phyloP scores from a whole-genome alignment of 2,113 vertebrate genomes.

The Platysteira castanea region DNA sequence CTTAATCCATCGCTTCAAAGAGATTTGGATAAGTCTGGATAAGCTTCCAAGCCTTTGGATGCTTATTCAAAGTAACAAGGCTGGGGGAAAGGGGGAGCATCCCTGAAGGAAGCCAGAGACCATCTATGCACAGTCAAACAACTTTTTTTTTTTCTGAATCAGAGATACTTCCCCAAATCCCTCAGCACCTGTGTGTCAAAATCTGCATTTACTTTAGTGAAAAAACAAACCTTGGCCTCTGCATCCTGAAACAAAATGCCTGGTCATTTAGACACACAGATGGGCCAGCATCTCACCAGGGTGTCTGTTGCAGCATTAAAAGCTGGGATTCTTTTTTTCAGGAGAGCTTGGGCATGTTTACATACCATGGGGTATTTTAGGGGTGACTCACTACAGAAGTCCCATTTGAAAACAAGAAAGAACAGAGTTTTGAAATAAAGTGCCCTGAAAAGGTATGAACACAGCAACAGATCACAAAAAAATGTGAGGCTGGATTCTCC shows the following conservation, averaged over 20 bases:
- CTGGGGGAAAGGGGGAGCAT: conserved; percentile 1
- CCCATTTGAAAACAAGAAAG: neutral
- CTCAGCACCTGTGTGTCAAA: conserved; percentile 14
- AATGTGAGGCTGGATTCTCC: conserved; percentile 9
- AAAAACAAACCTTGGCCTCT: neutral
- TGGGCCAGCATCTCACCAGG: neutral
- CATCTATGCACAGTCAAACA: neutral
- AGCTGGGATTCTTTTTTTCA: neutral
- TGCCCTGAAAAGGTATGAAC: neutral
- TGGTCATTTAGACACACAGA: neutral
- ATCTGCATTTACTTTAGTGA: neutral
- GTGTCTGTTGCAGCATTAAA: neutral
- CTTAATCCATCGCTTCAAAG: conserved; percentile 65
- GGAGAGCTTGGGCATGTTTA: conserved; percentile 2
- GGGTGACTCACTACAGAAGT: conserved; percentile 14
- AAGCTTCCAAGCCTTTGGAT: conserved; percentile 56
- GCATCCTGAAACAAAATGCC: neutral
- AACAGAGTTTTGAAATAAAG: neutral
- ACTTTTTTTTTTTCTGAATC: neutral
- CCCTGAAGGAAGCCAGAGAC: conserved; percentile 51
- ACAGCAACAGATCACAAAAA: conserved; percentile 41
- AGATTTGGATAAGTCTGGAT: conserved; percentile 56
- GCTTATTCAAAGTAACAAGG: neutral
- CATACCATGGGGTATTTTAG: conserved; percentile 9
- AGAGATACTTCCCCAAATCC: neutral